Percentiles rank a stretch among this genome's conserved stretches.
phyloP scores from a whole-genome alignment of 2,797 vertebrate genomes.

The Geotria australis region DNA sequence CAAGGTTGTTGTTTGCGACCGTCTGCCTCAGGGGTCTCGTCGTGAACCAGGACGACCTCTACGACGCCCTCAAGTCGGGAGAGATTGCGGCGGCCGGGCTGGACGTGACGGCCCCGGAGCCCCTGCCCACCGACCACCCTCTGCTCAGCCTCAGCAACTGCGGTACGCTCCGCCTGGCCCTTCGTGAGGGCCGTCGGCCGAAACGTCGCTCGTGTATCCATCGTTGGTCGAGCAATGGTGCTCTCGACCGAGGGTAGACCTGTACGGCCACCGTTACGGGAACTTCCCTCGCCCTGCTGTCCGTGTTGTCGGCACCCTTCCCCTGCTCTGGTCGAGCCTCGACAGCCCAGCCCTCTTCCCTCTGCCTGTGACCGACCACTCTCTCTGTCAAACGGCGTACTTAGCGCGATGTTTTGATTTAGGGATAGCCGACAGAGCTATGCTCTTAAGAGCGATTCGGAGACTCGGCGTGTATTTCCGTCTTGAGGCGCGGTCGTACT shows the following conservation, averaged over 20 bases:
- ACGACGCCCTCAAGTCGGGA: conserved; percentile 22
- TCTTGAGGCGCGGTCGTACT: too few species aligned
- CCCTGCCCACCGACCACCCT: conserved; percentile 35
- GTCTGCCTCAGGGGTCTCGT: conserved; percentile 25
- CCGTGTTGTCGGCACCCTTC: neutral
- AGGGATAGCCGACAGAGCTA: too few species aligned
- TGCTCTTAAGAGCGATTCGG: too few species aligned
- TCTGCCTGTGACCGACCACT: neutral
- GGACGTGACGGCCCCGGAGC: conserved; percentile 67
- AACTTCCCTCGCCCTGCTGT: neutral
- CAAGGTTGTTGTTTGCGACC: too few species aligned
- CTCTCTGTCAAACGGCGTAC: too few species aligned
- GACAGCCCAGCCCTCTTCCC: neutral
- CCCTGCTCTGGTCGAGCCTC: neutral
- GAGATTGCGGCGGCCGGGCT: conserved; percentile 62
- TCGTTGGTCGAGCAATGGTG: too few species aligned
- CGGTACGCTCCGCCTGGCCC: conserved; percentile 10
- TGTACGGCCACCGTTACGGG: neutral
- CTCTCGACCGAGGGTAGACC: too few species aligned
- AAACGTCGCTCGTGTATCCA: too few species aligned
- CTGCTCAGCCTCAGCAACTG: conserved; percentile 62
- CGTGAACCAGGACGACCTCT: conserved; percentile 65
- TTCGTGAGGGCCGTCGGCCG: too few species aligned
- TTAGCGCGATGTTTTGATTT: too few species aligned
- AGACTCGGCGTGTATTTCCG: too few species aligned